Base-by-base conservation (phyloP, 2,797 vertebrate species). In the Esox lucius region DNA sequence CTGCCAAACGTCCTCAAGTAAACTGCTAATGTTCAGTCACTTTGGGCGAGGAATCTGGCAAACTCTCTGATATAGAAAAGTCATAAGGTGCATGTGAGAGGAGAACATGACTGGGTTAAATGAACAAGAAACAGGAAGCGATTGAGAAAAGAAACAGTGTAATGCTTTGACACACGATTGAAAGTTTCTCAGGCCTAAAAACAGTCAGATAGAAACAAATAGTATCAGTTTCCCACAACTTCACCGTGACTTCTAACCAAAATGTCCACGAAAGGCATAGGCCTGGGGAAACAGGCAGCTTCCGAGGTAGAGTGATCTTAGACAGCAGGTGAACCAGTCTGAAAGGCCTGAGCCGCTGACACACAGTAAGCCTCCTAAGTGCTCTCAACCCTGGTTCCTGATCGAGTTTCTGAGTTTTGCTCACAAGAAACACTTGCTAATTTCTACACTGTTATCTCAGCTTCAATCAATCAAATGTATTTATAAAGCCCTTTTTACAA, bases 371-470 rank as follows among this genome's bases (percentile, higher is more conserved):
- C 65, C 33, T 16, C 33, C n/a, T 22, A 4, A 46, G 67, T 42
- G 46, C 67, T 66, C 64, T 39, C 31, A 46, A 35, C n/a, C 67
- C 39, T 13, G 39, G 13, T 42, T 68, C 5, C 67, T 48, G 67
- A 68, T 68, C 68, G 35, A 46, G 42, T 69, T 46, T 42, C 39
- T 26, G 62, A 75, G 65, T 11, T 19, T 16, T 28, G 59, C 56
- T 81, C 80, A 84, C 79, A 72, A 59, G 74, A 77, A 77, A 76
- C 75, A 79, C 68, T 48, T 39, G 59, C 62, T 70, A 72, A 79
- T 69, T 46, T 8, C 12, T n/a, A 19, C n/a, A n/a, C 59, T 0
- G 9, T 80, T 71, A 72, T 64, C 68, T 73, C 69, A 83, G 26
- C 70, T n/a, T n/a, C n/a, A n/a, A n/a, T n/a, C n/a, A n/a, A n/a